phyloP scores from a whole-genome alignment of 2,113 vertebrate species.

The Mystacornis crossleyi region DNA sequence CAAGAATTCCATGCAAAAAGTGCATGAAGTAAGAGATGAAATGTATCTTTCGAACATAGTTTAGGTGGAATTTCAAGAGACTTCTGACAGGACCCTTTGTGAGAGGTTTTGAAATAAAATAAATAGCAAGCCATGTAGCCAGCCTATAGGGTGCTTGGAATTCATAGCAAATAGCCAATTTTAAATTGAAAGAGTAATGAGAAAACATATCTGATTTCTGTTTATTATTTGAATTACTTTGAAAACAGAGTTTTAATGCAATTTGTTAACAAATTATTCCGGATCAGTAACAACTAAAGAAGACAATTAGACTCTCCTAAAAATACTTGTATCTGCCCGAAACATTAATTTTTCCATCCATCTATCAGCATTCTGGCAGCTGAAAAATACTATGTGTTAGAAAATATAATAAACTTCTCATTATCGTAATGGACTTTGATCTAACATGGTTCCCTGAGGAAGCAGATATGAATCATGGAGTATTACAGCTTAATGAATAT shows the following conservation, averaged over 20 bases:
- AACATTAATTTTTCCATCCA: background rate
- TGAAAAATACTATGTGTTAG: background rate
- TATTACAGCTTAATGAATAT: background rate
- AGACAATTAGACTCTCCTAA: background rate
- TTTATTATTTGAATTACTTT: background rate
- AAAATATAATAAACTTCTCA: slow-evolving; percentile 38
- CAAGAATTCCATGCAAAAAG: background rate
- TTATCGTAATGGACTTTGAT: background rate
- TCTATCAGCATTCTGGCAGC: background rate
- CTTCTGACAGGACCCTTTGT: background rate
- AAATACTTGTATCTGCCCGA: background rate
- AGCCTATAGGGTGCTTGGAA: background rate
- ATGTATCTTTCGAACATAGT: background rate
- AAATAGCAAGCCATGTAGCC: background rate
- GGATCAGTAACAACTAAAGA: background rate
- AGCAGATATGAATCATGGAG: background rate
- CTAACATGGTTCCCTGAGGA: background rate
- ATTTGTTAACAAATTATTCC: background rate
- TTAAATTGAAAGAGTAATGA: background rate
- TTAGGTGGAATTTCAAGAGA: background rate
- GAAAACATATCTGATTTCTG: background rate
- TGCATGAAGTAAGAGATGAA: background rate
- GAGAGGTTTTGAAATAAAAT: background rate
- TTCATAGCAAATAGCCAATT: background rate
- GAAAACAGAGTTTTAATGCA: background rate